Base-by-base conservation (phyloP, 1,140 invertebrate genomes). In the Arion vulgaris region DNA sequence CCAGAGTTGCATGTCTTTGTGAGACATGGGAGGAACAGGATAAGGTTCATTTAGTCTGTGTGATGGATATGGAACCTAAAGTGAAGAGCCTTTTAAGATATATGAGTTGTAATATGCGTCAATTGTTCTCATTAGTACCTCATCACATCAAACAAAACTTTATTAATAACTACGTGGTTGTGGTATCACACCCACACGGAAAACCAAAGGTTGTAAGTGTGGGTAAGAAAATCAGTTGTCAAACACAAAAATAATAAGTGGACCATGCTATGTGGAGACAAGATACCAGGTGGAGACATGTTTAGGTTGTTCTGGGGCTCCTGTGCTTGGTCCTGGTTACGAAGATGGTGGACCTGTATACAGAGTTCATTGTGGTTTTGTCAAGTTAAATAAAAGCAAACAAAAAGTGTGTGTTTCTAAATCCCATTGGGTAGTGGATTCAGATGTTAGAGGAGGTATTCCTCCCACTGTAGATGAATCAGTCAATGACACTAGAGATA, bases 241-340 rank as follows among this genome's bases (percentile, higher is more conserved):
- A 38, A 34, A 69, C 28, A 38, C 15, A n/a, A 69, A 11, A 32
- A 36, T 4, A 7, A 13, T 4, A 15, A 36, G 23, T 69, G 68
- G 68, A 15, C 15, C 32, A 23, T 69, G 28, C 4, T 69, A 69
- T 38, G 13, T 34, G 32, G 68, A 69, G 23, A 69, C 68, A 38
- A 32, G 68, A 34, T 69, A 69, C 32, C 68, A 36, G 68, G 36
- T 69, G 36, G 68, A 69, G 36, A 69, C 68, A 34, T 69, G 68
- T 38, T 36, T 36, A 34, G 68, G 68, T 34, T 17, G 32, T 13
- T 69, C 68, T 36, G 68, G 68, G 15, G 68, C 68, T 11, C 68
- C 68, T 32, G 68, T 69, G 28, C 4, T 69, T 38, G 68, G 68
- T 4, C 68, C 68, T 15, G 68, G 68, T 15, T 69, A 28, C 15